Evolutionary conservation across 2,797 vertebrate species (phyloP), one percentile per base, ranked within the genome.

Genomic region (Novumbra hubbsi): DNA sequence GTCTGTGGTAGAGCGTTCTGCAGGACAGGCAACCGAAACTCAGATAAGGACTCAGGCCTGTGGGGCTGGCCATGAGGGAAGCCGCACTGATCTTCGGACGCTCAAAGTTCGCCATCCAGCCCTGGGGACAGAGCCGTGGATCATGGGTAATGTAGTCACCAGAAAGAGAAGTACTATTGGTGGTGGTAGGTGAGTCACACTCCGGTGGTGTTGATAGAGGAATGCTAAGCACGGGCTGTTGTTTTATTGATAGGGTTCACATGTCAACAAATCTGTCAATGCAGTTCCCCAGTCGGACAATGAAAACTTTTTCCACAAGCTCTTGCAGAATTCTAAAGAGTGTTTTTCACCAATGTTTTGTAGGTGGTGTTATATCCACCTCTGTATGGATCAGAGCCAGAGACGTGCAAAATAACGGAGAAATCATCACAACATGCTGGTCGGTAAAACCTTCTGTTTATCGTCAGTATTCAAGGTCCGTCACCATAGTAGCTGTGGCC

Each of bases 21-120:
- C 80, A 81, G 48, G 77, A 79, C 28, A 81, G 74, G 71, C 80
- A 81, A 34, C 80, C 80, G 17, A 81, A 81, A 15, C 73, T 70
- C 8, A 81, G 71, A 27, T 79, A 81, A 17, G 80, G 80, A 49
- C 73, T 81, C 52, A 81, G 74, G 12, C 77, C 80, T 9, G 80
- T 73, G 3, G 71, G 80, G 52, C 77, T 81, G 19, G 77, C 77
- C 71, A 81, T 27, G 16, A 81, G 73, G 16, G 73, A 81, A 14
- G 70, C 68, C 16, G 73, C 77, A n/a, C 75, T 72, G 57, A 73
- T 81, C 21, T 57, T 50, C 0, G 77, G 77, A n/a, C 48, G 73
- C 41, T 79, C 70, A 38, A 67, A 70, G 55, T 70, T 79, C 1
- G 65, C 73, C 65, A 79, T 71, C 73, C 73, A 76, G 34, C 70